Evolutionary conservation across 1,140 invertebrate species (phyloP), one percentile per base, ranked within the genome.

Genomic region (Tetragonula clypearis): DNA sequence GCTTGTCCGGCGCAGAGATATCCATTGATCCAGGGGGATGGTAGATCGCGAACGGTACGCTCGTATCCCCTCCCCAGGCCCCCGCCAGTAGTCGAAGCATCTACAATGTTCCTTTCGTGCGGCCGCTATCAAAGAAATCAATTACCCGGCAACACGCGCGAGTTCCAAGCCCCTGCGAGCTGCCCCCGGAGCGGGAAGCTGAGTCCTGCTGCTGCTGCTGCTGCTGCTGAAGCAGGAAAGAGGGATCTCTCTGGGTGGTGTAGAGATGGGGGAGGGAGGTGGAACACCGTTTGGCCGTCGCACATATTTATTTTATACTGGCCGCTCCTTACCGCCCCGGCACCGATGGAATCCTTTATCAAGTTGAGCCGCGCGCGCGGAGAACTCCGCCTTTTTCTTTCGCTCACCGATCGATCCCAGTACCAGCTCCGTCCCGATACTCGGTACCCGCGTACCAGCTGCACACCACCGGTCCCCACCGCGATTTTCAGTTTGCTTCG

Each of bases 1-100:
- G 79, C 79, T 90, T 92, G 92, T 92, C 93, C 90, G 91, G 90
- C 90, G 87, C 91, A 90, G 90, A 92, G 92, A 91, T 93, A 90
- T 87, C 93, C 93, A 93, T 94, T 93, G 94, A 94, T 94, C 92
- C 90, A 88, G 90, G 88, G 60, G 91, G 91, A 93, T 92, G 90
- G 87, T 91, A 86, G 92, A 93, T 93, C 92, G 65, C 75, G 76
- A 76, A 80, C 86, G 60, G 58, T 66, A 66, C 65, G 69, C 68
- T 79, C 77, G 62, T 73, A 85, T 80, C 81, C 84, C 86, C 85
- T 87, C 84, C 71, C 15, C 23, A 62, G 11, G 78, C 73, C 77
- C 41, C 41, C 41, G 4, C 41, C 78, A 79, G 35, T 73, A 77
- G 81, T 85, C 83, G 84, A 87, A 84, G 87, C 92, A 92, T 90